These are phyloP conservation scores for Sebastes umbrosus DNA, from an alignment of 2,797 vertebrate genomes.

Conservation along the genomic window DNA sequence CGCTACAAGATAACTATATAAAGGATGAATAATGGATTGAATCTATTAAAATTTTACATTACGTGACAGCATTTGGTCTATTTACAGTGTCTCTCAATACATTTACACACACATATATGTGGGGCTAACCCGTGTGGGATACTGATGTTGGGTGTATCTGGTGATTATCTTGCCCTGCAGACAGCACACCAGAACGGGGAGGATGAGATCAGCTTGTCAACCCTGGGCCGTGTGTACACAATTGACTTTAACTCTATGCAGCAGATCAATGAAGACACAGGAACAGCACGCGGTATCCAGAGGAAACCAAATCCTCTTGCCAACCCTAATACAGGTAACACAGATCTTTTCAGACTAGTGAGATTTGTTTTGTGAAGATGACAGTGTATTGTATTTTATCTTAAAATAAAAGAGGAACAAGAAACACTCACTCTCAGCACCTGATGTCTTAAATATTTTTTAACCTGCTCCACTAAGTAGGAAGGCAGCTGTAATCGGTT, in stretches of 20 bases:
- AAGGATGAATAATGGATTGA: neutral
- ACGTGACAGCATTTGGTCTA: neutral
- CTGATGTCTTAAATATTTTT: neutral
- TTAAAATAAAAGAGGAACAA: neutral
- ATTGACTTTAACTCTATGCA: conserved; percentile 99
- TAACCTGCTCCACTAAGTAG: neutral
- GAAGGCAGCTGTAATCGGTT: neutral
- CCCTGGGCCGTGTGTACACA: conserved; percentile 98
- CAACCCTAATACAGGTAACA: conserved; percentile 93
- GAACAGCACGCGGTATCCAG: conserved; percentile 99
- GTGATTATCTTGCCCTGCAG: conserved; percentile 79
- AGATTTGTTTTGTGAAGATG: neutral
- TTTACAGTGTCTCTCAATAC: neutral
- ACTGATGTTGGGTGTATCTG: conserved; percentile 36
- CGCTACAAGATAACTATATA: neutral
- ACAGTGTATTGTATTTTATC: neutral
- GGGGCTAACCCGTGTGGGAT: neutral
- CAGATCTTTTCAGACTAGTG: neutral
- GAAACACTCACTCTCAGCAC: neutral
- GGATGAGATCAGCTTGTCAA: conserved; percentile 99
- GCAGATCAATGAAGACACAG: conserved; percentile 99
- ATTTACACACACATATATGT: neutral
- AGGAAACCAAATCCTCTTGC: conserved; percentile 99
- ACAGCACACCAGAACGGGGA: conserved; percentile 99
- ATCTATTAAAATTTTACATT: neutral